These are phyloP conservation scores for Castor canadensis DNA, from an alignment of 2,113 vertebrate species.

Conservation along the genomic window DNA sequence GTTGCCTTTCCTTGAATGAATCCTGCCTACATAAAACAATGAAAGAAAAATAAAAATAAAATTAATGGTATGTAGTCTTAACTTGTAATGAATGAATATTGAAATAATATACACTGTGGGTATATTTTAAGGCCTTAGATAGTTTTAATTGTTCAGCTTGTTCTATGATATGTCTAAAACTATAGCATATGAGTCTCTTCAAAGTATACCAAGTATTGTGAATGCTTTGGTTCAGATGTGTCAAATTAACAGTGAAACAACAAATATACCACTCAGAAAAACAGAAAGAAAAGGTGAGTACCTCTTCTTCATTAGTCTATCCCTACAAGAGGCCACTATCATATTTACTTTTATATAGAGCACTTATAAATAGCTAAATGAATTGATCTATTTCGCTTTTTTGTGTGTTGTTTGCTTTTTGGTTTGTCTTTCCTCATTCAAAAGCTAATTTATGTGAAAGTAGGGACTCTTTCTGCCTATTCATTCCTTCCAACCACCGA, in stretches of 20 bases:
- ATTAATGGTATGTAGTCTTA: constrained; percentile 80
- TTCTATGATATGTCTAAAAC: constrained; percentile 83
- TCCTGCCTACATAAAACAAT: constrained; percentile 86
- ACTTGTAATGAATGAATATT: constrained; percentile 84
- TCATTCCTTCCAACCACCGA: not conserved
- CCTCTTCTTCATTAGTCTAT: not conserved
- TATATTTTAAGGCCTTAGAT: constrained; percentile 87
- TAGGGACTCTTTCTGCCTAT: not conserved
- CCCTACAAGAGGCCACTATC: not conserved
- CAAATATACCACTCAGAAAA: constrained; percentile 73
- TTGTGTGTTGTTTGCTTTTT: not conserved
- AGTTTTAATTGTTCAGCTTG: constrained; percentile 84
- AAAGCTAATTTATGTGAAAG: not conserved
- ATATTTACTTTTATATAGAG: not conserved
- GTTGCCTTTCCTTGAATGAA: constrained; percentile 88
- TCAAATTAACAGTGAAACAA: constrained; percentile 86
- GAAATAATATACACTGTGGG: constrained; percentile 85
- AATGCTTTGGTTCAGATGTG: constrained; percentile 84
- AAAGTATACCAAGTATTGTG: constrained; percentile 84
- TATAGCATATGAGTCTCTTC: constrained; percentile 82
- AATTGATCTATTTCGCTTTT: not conserved
- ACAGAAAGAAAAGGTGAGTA: not conserved
- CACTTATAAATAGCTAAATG: not conserved
- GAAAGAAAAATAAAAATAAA: constrained; percentile 81
- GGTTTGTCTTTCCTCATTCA: not conserved